These are phyloP conservation scores for Chiloscyllium plagiosum DNA, from an alignment of 2,113 vertebrate species.

Conservation along the genomic window DNA sequence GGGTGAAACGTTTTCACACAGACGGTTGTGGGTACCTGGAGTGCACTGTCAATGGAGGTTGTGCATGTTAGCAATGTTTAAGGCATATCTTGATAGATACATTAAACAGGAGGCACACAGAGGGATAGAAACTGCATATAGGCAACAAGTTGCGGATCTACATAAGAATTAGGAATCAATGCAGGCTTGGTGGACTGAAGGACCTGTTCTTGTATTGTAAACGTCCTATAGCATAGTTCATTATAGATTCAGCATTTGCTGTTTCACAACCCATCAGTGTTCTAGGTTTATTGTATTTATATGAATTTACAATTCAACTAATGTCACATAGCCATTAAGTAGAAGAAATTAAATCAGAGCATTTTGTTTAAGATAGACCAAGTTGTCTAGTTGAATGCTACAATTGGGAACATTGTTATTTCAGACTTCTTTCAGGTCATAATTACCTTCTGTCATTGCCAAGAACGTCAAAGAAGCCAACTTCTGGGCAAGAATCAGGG, in stretches of 20 bases:
- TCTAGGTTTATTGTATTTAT: not conserved
- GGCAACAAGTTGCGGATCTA: too few species aligned
- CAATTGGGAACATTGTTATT: not conserved
- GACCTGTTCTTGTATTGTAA: not conserved
- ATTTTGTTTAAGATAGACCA: conserved; percentile 31
- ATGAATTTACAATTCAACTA: not conserved
- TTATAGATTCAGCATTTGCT: not conserved
- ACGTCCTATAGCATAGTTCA: not conserved
- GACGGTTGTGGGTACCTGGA: too few species aligned
- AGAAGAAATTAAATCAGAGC: conserved; percentile 4
- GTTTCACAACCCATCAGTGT: not conserved
- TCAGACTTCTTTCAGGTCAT: not conserved
- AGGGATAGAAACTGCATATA: too few species aligned
- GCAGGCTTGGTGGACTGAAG: too few species aligned
- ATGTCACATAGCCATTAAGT: not conserved
- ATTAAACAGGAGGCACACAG: too few species aligned
- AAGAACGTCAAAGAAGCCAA: conserved; percentile 96
- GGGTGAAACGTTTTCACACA: too few species aligned
- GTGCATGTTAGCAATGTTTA: too few species aligned
- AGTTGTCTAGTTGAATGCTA: not conserved
- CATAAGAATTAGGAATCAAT: too few species aligned
- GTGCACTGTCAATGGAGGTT: too few species aligned
- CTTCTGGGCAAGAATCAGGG: conserved; percentile 87
- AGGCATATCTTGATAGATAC: too few species aligned
- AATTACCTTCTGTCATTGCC: conserved; percentile 93